A percentile compares a stretch with the other conserved stretches of the same genome.
Evolutionary conservation across 2,888 invertebrate species (phyloP).

Genomic region (Agonopterix arenella): DNA sequence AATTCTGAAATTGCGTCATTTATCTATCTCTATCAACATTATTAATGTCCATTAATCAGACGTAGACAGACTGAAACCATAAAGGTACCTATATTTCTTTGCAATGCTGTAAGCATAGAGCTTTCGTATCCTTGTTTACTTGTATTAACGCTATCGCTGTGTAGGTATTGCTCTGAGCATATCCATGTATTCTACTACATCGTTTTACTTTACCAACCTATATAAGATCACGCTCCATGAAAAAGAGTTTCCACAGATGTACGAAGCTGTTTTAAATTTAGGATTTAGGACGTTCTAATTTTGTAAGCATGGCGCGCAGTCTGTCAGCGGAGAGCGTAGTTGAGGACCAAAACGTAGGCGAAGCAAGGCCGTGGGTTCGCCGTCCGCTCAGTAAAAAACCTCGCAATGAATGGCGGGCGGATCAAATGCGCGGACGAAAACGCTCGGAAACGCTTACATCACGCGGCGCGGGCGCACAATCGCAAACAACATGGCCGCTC

Average conservation of each 20-base stretch:
- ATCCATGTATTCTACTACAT: too few species aligned
- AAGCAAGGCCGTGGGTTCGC: conserved; percentile 65
- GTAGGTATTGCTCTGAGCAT: too few species aligned
- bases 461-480: conserved; percentile 32
- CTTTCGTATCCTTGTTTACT: too few species aligned
- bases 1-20: too few species aligned
- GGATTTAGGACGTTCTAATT: conserved; percentile 48
- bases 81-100: too few species aligned
- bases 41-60: too few species aligned
- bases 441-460: conserved; percentile 35
- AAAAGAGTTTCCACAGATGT: conserved; percentile 9
- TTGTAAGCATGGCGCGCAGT: conserved; percentile 38
- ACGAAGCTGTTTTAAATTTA: conserved; percentile 22
- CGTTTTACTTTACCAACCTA: not conserved
- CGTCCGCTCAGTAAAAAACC: conserved; percentile 55
- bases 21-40: too few species aligned
- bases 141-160: too few species aligned
- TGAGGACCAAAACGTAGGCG: conserved; percentile 41
- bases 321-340: conserved; percentile 13
- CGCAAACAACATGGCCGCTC: conserved; percentile 33
- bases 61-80: too few species aligned
- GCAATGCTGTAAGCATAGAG: too few species aligned
- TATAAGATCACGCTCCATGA: too few species aligned
- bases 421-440: conserved; percentile 40
- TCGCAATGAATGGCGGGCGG: conserved; percentile 60